Evolutionary conservation across 2,113 vertebrate genomes (phyloP).

Genomic region (Collichthys lucidus): DNA sequence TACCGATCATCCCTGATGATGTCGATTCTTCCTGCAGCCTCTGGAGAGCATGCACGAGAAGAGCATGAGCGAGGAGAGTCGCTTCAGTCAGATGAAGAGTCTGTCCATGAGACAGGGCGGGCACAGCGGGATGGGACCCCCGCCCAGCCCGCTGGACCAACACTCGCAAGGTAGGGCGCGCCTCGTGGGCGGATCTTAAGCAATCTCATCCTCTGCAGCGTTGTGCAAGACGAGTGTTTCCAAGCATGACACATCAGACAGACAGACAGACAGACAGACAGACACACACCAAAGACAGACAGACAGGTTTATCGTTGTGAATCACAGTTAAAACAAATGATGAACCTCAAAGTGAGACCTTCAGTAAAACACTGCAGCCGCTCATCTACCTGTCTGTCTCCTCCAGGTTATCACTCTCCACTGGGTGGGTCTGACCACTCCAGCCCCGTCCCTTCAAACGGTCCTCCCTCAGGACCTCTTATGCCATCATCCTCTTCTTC

Average conservation of each 20-base stretch:
- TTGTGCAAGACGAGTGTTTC: constrained; percentile 34
- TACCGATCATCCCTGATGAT: too few species aligned
- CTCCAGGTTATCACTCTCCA: constrained; percentile 93
- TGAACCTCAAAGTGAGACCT: not conserved
- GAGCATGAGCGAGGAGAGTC: constrained; percentile 88
- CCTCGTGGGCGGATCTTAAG: not conserved
- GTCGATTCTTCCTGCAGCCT: constrained; percentile 54
- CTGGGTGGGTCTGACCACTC: constrained; percentile 93
- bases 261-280: not conserved
- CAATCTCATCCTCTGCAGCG: not conserved
- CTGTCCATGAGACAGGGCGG: constrained; percentile 89
- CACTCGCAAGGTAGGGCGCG: constrained; percentile 92
- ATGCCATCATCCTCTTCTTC: constrained; percentile 83
- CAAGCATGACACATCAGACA: not conserved
- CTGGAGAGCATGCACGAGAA: constrained; percentile 94
- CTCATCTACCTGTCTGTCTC: not conserved
- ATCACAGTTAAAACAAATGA: constrained; percentile 12
- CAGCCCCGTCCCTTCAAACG: constrained; percentile 92
- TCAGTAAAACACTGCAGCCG: too few species aligned
- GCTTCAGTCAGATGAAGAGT: constrained; percentile 94
- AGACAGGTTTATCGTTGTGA: constrained; percentile 2
- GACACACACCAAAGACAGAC: too few species aligned
- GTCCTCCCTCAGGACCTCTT: constrained; percentile 89
- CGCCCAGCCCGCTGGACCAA: constrained; percentile 96
- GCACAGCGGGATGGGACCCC: constrained; percentile 93